Percentiles rank a stretch among this genome's conserved stretches.
Conservation (phyloP, 2,888 invertebrate genomes). For the Pinctada fucata region DNA sequence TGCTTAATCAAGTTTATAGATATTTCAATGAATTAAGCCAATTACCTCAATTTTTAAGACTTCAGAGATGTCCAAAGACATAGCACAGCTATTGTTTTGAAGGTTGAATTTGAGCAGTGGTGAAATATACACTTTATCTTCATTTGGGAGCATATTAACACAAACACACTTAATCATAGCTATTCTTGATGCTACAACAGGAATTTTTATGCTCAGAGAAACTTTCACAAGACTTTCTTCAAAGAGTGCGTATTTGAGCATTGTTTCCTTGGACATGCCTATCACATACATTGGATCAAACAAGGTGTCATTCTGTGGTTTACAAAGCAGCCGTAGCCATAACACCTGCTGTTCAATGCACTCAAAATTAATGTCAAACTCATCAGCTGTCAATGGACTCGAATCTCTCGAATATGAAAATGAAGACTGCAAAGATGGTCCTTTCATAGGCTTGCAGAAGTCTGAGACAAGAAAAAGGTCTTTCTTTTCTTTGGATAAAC, state of each 20-base stretch:
- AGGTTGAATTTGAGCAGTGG: conserved; percentile 69
- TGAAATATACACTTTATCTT: conserved; percentile 64
- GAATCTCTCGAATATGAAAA: not conserved
- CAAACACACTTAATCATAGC: conserved; percentile 64
- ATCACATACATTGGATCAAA: conserved; percentile 66
- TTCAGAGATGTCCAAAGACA: not conserved
- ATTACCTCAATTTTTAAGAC: no score
- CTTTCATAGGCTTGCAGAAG: conserved; percentile 57
- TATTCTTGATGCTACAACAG: conserved; percentile 44
- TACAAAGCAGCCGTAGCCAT: conserved; percentile 60
- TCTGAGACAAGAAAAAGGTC: conserved; percentile 60
- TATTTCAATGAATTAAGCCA: no score
- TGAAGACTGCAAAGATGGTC: conserved; percentile 37
- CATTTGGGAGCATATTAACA: conserved; percentile 48
- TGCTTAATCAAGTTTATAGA: no score
- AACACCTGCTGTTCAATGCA: conserved; percentile 62
- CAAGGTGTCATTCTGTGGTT: conserved; percentile 53
- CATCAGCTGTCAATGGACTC: conserved; percentile 33
- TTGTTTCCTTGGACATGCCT: conserved; percentile 64
- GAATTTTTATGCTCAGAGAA: conserved; percentile 39
- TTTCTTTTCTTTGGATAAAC: conserved; percentile 35
- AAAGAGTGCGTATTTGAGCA: conserved; percentile 64
- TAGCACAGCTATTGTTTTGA: conserved; percentile 37
- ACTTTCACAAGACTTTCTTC: conserved; percentile 67
- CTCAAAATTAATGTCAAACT: conserved; percentile 46